These are phyloP conservation scores for Anthopleura sola DNA, from an alignment of 64 coral and sea anemone genomes.

Conservation along the genomic window DNA sequence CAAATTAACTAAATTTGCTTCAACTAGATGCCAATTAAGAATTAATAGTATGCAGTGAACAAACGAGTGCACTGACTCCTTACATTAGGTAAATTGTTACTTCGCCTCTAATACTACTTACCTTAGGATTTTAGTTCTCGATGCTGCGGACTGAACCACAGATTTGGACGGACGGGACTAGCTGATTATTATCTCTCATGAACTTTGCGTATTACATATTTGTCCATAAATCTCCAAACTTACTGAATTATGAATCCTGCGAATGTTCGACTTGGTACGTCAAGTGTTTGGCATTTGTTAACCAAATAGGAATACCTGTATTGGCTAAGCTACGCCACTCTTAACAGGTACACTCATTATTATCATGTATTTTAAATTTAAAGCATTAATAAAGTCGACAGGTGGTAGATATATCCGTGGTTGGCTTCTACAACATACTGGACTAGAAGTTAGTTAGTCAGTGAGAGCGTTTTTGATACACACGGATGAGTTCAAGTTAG, in stretches of 20 bases:
- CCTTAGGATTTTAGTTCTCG: neutral
- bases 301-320: neutral
- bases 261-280: neutral
- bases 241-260: neutral
- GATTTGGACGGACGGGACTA: neutral
- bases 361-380: neutral
- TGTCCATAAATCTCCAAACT: neutral
- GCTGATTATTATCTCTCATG: neutral
- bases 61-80: neutral
- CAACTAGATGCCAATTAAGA: neutral
- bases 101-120: neutral
- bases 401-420: neutral
- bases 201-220: neutral
- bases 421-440: neutral
- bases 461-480: neutral
- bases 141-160: neutral
- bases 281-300: neutral
- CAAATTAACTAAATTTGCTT: neutral
- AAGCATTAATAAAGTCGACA: neutral
- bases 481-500: neutral
- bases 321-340: neutral
- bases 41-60: neutral
- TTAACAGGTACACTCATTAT: neutral
- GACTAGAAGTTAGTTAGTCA: neutral
- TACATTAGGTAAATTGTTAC: neutral